These are phyloP conservation scores for Echeneis naucrates DNA, from an alignment of 2,797 vertebrate species.

Conservation along the genomic window DNA sequence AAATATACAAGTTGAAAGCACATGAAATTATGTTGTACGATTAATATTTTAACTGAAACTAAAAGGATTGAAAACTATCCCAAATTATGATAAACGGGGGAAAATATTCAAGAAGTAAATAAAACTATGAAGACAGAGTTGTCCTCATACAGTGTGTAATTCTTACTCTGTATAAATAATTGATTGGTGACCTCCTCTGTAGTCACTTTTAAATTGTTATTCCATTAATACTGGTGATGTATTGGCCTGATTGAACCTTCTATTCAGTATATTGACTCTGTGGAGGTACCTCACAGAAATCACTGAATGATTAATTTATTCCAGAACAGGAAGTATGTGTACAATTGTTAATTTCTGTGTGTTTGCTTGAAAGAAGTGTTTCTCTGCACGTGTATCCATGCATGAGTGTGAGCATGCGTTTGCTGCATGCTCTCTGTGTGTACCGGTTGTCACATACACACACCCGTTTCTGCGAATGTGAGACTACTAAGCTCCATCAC, in stretches of 20 bases:
- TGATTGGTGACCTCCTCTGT: not conserved
- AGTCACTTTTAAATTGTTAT: not conserved
- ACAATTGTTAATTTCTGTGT: slow-evolving; percentile 10
- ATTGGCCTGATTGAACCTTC: not conserved
- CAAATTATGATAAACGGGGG: not conserved
- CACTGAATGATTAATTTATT: slow-evolving; percentile 20
- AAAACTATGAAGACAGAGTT: not conserved
- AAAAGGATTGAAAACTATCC: not conserved
- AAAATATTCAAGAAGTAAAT: not conserved
- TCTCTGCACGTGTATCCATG: slow-evolving; percentile 11
- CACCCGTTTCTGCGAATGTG: slow-evolving; percentile 69
- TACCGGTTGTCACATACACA: slow-evolving; percentile 64
- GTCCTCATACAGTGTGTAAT: not conserved
- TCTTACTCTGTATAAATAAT: not conserved
- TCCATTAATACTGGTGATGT: not conserved
- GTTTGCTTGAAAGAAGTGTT: slow-evolving; percentile 1
- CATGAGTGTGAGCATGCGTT: slow-evolving; percentile 47
- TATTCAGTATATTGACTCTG: not conserved
- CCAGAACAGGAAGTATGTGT: not conserved
- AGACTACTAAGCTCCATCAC: slow-evolving; percentile 79
- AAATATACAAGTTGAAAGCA: too few species aligned
- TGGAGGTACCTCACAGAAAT: slow-evolving; percentile 6
- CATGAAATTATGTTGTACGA: not conserved
- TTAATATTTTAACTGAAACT: not conserved
- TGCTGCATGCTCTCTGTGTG: slow-evolving; percentile 61